phyloP scores from a whole-genome alignment of 2,113 vertebrate genomes.

The Asarcornis scutulata region DNA sequence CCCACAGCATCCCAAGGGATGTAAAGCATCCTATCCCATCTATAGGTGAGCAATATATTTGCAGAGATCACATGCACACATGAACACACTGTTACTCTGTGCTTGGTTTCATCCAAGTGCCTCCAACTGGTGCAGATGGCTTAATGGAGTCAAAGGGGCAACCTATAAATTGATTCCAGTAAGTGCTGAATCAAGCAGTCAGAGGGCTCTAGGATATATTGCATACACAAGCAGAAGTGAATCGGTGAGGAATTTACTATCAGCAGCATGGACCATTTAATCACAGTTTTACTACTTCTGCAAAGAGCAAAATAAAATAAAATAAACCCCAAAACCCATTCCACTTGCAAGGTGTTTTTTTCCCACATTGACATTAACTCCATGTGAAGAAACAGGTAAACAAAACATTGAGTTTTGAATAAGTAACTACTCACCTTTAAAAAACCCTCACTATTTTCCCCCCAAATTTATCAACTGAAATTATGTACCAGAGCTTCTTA shows the following conservation, averaged over 20 bases:
- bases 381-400: background rate
- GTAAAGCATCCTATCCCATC: background rate
- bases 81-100: background rate
- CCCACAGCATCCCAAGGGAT: background rate
- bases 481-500: background rate
- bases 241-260: background rate
- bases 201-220: background rate
- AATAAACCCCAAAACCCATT: background rate
- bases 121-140: background rate
- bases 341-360: background rate
- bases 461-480: background rate
- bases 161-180: conserved; percentile 16
- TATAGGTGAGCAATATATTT: background rate
- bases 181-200: background rate
- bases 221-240: background rate
- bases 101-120: background rate
- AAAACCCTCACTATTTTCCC: background rate
- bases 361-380: background rate
- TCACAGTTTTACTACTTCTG: background rate
- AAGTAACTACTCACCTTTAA: background rate
- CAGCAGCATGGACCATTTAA: background rate
- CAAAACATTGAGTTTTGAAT: background rate
- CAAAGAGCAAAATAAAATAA: background rate
- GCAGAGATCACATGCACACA: background rate
- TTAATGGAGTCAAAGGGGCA: background rate